Evolutionary conservation across 2,113 vertebrate genomes (phyloP).

Genomic region (Semnopithecus entellus): DNA sequence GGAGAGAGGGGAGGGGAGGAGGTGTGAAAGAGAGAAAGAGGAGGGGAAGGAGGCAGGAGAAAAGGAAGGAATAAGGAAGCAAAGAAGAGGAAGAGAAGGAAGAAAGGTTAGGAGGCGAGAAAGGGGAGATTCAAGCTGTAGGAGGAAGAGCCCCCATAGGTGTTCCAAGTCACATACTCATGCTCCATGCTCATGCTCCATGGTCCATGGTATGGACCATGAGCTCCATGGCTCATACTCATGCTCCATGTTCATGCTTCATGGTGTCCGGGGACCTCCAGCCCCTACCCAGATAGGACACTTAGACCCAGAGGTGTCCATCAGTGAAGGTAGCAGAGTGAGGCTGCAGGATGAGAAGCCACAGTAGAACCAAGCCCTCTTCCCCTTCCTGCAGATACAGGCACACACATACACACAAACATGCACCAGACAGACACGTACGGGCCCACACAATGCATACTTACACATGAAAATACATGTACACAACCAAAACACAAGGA

Average conservation of each 20-base stretch:
- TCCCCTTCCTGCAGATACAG: too few relatives aligned
- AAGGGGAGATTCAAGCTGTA: background rate
- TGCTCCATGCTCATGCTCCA: too few relatives aligned
- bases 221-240: too few relatives aligned
- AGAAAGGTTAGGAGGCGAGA: background rate
- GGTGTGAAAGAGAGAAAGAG: background rate
- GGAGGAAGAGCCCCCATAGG: background rate
- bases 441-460: background rate
- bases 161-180: background rate
- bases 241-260: too few relatives aligned
- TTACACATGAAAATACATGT: background rate
- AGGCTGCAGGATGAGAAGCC: background rate
- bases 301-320: background rate
- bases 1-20: fast-evolving
- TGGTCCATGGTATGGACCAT: fast-evolving
- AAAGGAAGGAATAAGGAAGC: background rate
- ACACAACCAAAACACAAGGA: background rate
- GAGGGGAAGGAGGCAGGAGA: background rate
- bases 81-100: background rate
- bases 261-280: background rate
- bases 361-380: too few relatives aligned
- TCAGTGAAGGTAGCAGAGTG: background rate
- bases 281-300: background rate
- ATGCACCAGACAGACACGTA: fast-evolving
- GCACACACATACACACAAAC: too few relatives aligned